Conservation (phyloP, 64 coral and sea anemone genomes). For the Catalaphyllia jardinei region DNA sequence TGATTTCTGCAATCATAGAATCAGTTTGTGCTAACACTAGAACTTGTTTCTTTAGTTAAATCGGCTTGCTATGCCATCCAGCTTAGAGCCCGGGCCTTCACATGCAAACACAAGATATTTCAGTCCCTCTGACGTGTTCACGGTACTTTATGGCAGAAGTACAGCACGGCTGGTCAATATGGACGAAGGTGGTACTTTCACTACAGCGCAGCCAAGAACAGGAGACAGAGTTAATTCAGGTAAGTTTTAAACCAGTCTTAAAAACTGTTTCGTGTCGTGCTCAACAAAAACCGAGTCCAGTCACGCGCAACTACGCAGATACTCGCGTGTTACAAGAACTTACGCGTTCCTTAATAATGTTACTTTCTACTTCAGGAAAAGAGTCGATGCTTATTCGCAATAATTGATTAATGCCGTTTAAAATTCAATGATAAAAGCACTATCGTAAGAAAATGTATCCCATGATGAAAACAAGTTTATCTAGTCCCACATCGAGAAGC, state of each 20-base stretch:
- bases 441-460: too few relatives aligned
- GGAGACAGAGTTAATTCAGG: not conserved
- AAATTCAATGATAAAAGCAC: too few relatives aligned
- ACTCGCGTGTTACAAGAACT: not conserved
- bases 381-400: not conserved
- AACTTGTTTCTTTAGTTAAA: conserved; percentile 13
- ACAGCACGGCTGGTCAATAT: not conserved
- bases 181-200: not conserved
- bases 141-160: conserved; percentile 15
- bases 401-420: too few relatives aligned
- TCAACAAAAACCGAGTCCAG: not conserved
- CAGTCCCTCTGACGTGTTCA: conserved; percentile 4
- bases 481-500: too few relatives aligned
- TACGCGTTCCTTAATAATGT: not conserved
- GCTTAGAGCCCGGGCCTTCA: not conserved
- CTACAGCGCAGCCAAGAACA: not conserved
- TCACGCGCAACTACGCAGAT: conserved; percentile 9
- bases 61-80: conserved; percentile 20
- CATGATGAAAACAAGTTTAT: too few relatives aligned
- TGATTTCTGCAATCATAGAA: not conserved
- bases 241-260: not conserved
- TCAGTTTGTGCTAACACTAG: not conserved
- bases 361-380: not conserved
- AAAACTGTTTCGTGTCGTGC: not conserved
- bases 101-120: not conserved